A percentile compares a stretch with the other conserved stretches of the same genome.
Conservation (phyloP, 2,888 invertebrate genomes). For the Acrocera orbiculus region DNA sequence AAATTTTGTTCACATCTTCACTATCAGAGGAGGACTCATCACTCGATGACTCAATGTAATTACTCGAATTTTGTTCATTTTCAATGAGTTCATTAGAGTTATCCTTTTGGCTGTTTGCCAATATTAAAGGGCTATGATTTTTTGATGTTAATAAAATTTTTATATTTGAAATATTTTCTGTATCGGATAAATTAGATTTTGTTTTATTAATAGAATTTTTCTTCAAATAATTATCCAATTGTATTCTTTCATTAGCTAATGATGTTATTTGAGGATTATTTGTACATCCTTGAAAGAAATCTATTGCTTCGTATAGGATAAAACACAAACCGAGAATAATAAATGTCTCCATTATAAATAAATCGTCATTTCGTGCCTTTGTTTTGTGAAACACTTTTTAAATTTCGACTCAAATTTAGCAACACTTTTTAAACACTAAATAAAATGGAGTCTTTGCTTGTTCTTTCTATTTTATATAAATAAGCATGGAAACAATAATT, state of each 20-base stretch:
- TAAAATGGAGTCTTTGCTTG: too few species aligned
- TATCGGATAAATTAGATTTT: too few species aligned
- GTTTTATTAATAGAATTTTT: too few species aligned
- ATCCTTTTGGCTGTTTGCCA: slow-evolving; percentile 17
- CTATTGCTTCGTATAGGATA: slow-evolving; percentile 48
- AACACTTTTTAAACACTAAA: too few species aligned
- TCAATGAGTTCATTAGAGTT: not conserved
- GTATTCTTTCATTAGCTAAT: slow-evolving; percentile 24
- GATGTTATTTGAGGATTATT: slow-evolving; percentile 26
- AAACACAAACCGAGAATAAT: slow-evolving; percentile 47
- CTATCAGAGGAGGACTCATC: slow-evolving; percentile 8
- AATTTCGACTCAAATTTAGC: too few species aligned
- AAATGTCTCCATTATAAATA: slow-evolving; percentile 41
- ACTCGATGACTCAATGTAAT: slow-evolving; percentile 7
- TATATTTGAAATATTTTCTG: too few species aligned
- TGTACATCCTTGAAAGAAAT: slow-evolving; percentile 39
- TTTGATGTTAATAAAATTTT: too few species aligned
- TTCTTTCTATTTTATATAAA: too few species aligned
- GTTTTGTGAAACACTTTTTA: too few species aligned
- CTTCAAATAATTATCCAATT: too few species aligned
- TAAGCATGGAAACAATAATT: too few species aligned
- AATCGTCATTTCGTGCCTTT: too few species aligned
- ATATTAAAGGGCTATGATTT: slow-evolving; percentile 12
- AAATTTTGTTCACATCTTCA: slow-evolving; percentile 10
- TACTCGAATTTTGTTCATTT: slow-evolving; percentile 4